A percentile compares a stretch with the other conserved stretches of the same genome.
These are phyloP conservation scores for Microplitis mediator DNA, from an alignment of 1,140 invertebrate species.

Conservation along the genomic window DNA sequence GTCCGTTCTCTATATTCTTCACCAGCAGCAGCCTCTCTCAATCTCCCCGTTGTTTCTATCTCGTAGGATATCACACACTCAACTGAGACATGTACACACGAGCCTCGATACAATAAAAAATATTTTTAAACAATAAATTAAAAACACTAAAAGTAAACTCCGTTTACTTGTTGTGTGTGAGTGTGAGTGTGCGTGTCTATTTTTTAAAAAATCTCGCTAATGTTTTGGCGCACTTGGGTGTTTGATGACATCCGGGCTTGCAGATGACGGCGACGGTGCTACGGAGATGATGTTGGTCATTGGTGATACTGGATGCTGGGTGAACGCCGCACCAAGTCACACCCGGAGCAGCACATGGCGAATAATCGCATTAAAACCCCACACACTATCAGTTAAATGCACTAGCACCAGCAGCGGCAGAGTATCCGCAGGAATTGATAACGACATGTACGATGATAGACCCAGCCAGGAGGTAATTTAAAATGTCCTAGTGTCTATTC, in stretches of 20 bases:
- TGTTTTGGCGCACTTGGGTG: not conserved
- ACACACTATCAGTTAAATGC: not conserved
- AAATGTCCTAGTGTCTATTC: not conserved
- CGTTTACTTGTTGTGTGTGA: too few relatives aligned
- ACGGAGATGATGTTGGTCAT: not conserved
- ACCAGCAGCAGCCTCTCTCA: not conserved
- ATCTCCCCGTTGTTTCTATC: not conserved
- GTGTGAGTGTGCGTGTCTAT: too few relatives aligned
- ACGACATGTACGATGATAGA: not conserved
- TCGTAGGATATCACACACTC: not conserved
- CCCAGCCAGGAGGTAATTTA: not conserved
- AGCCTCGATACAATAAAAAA: not conserved
- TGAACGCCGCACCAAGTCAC: conserved; percentile 21
- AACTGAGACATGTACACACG: not conserved
- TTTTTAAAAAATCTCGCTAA: too few relatives aligned
- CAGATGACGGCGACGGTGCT: not conserved
- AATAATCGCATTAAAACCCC: conserved; percentile 14
- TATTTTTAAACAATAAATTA: not conserved
- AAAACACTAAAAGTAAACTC: not conserved
- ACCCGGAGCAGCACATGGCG: conserved; percentile 28
- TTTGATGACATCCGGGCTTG: not conserved
- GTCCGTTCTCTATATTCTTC: not conserved
- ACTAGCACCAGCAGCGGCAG: too few relatives aligned
- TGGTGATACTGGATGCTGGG: conserved; percentile 14
- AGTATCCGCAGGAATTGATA: too few relatives aligned